Evolutionary conservation across 1,140 invertebrate genomes (phyloP), one percentile per base, ranked within the genome.

Genomic region (Aricia agestis): DNA sequence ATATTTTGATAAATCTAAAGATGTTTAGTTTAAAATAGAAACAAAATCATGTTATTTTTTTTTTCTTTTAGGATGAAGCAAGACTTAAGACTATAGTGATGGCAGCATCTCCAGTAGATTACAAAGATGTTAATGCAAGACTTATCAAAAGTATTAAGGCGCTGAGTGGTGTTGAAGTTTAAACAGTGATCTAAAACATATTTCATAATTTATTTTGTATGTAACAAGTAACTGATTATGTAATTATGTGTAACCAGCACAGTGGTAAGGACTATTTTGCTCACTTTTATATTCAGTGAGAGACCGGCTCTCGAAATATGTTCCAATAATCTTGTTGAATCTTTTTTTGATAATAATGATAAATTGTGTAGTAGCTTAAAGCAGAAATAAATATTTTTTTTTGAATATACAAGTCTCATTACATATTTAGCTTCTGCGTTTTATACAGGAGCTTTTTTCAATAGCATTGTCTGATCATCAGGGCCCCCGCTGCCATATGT

Each of bases 1-100:
- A n/a, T n/a, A n/a, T n/a, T n/a, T n/a, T n/a, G n/a, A n/a, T n/a
- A n/a, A n/a, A n/a, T n/a, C n/a, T n/a, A n/a, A n/a, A n/a, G n/a
- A n/a, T n/a, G n/a, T n/a, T n/a, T n/a, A n/a, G n/a, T n/a, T n/a
- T n/a, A n/a, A n/a, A n/a, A n/a, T n/a, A n/a, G n/a, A n/a, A n/a
- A n/a, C n/a, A n/a, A n/a, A n/a, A n/a, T n/a, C n/a, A n/a, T n/a
- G n/a, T n/a, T n/a, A n/a, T n/a, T n/a, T n/a, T n/a, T n/a, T 6
- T 5, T 36, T 36, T 9, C 6, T 36, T 78, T 11, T 80, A 97
- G 96, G 97, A 98, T 92, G 97, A 98, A 92, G 94, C 92, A 65
- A 93, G 97, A 69, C 86, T 98, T 61, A 98, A 97, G 92, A 94
- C 95, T 0, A 94, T 94, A 0, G 94, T 96, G 18, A 82, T 95